These are phyloP conservation scores for Adoxophyes honmai DNA, from an alignment of 1,140 invertebrate species.

Conservation along the genomic window DNA sequence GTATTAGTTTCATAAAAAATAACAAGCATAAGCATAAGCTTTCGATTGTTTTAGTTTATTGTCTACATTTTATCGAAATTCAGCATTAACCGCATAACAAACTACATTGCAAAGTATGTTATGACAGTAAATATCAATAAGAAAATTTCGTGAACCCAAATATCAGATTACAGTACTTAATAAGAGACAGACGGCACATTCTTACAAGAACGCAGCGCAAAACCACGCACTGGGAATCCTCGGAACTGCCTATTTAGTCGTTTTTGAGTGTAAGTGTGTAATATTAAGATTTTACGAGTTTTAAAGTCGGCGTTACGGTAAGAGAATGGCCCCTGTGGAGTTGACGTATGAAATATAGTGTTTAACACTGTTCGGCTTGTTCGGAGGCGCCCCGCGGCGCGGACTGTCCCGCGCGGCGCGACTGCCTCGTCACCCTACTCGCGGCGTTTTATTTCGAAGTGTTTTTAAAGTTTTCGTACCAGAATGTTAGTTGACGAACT, in stretches of 20 bases:
- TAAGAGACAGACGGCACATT: neutral
- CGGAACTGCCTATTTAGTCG: neutral
- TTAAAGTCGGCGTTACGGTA: conserved; percentile 39
- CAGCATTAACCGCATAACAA: too few species aligned
- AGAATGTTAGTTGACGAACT: too few species aligned
- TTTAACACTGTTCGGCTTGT: conserved; percentile 69
- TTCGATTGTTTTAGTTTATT: too few species aligned
- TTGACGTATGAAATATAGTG: conserved; percentile 65
- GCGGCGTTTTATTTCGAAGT: neutral
- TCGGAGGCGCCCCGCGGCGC: conserved; percentile 41
- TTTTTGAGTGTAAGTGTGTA: conserved; percentile 1
- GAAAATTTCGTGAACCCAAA: too few species aligned
- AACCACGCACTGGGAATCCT: neutral
- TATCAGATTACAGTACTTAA: too few species aligned
- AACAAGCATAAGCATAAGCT: too few species aligned
- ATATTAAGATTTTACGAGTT: conserved; percentile 42
- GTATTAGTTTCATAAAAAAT: too few species aligned
- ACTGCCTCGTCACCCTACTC: conserved; percentile 36
- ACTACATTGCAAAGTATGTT: too few species aligned
- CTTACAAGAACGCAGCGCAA: neutral
- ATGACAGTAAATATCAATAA: too few species aligned
- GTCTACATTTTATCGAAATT: too few species aligned
- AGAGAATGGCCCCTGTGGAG: conserved; percentile 56
- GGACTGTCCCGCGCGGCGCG: conserved; percentile 26
- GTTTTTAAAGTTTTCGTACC: too few species aligned